These are phyloP conservation scores for Sepioteuthis lessoniana DNA, from an alignment of 2,888 invertebrate species.

Conservation along the genomic window DNA sequence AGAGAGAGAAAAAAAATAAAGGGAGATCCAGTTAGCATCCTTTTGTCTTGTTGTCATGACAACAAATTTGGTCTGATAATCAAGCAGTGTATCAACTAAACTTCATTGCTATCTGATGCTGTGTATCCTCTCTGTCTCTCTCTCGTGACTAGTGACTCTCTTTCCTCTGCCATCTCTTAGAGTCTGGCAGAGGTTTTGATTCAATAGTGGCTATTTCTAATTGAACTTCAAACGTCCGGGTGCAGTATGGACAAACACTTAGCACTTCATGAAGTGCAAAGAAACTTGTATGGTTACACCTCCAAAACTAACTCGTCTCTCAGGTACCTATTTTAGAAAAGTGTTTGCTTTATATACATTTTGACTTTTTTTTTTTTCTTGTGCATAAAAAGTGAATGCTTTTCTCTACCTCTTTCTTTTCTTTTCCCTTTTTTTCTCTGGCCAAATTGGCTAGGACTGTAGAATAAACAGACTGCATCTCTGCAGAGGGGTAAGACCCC, in stretches of 20 bases:
- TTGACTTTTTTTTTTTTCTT: too few species aligned
- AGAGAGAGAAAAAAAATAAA: background rate
- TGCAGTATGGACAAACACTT: background rate
- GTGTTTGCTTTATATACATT: too few species aligned
- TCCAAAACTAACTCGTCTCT: background rate
- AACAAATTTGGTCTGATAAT: background rate
- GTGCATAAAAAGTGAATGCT: too few species aligned
- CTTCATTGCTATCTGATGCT: background rate
- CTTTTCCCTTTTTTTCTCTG: too few species aligned
- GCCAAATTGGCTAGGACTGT: too few species aligned
- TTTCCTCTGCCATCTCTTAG: background rate
- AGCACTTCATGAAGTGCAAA: background rate
- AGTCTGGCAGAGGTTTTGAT: background rate
- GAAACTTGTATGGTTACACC: slow-evolving; percentile 18
- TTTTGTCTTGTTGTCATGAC: background rate
- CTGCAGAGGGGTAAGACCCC: too few species aligned
- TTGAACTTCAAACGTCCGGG: background rate
- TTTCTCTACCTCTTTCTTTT: too few species aligned
- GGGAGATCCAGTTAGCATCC: background rate
- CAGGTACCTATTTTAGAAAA: background rate
- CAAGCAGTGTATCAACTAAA: background rate
- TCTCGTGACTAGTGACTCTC: background rate
- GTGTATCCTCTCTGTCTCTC: background rate
- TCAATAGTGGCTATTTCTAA: background rate
- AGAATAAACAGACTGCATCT: too few species aligned